Conservation (phyloP, 2,888 invertebrate genomes). For the Amitus sp. region DNA sequence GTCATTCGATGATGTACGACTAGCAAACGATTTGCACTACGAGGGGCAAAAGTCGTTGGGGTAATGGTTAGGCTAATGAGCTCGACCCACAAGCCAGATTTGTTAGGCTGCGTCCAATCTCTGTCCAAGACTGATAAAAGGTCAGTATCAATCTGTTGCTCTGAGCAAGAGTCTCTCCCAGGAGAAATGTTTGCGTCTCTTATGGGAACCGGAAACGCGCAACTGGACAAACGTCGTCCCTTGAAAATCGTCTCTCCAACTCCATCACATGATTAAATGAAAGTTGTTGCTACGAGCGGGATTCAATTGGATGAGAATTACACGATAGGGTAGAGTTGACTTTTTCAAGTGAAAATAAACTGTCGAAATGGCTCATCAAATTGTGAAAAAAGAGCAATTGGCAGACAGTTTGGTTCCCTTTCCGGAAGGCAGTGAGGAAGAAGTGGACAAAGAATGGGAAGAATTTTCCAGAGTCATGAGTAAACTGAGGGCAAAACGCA, state of each 20-base stretch:
- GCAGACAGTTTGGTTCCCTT: slow-evolving; percentile 54
- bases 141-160: slow-evolving; percentile 23
- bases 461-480: slow-evolving; percentile 69
- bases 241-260: slow-evolving; percentile 12
- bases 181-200: slow-evolving; percentile 20
- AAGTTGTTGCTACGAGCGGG: slow-evolving; percentile 5
- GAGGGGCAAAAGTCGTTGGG: slow-evolving; percentile 46
- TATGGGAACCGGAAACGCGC: slow-evolving; percentile 32
- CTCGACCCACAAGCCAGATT: slow-evolving; percentile 52
- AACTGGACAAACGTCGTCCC: slow-evolving; percentile 21
- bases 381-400: slow-evolving; percentile 52
- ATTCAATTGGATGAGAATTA: slow-evolving; percentile 1
- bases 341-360: not conserved
- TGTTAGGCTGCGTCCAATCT: slow-evolving; percentile 44
- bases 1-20: slow-evolving; percentile 27
- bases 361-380: slow-evolving; percentile 51
- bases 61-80: slow-evolving; percentile 58
- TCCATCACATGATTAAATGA: slow-evolving; percentile 15
- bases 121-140: slow-evolving; percentile 40
- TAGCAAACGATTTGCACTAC: slow-evolving; percentile 39
- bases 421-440: slow-evolving; percentile 68
- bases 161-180: slow-evolving; percentile 12
- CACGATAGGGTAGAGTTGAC: not conserved
- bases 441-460: slow-evolving; percentile 72
- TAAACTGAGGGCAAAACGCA: slow-evolving; percentile 63